Percentiles rank a stretch among this genome's conserved stretches.
Evolutionary conservation across 2,113 vertebrate genomes (phyloP).

Genomic region (Esox niger): DNA sequence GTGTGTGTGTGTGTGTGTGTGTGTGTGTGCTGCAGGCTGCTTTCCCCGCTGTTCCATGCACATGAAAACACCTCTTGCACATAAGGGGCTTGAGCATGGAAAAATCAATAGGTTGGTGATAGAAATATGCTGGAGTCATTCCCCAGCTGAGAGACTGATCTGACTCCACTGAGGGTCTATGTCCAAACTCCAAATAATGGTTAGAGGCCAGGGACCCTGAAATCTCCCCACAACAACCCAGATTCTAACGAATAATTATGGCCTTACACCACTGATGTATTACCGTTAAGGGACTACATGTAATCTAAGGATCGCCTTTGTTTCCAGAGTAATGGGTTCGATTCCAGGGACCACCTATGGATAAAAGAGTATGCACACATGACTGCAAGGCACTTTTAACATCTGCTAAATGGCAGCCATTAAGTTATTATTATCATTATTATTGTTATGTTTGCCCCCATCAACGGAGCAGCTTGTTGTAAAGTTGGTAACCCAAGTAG

Average conservation of each 20-base stretch:
- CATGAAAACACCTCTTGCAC: conserved; percentile 64
- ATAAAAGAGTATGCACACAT: too few species aligned
- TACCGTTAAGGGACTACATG: conserved; percentile 12
- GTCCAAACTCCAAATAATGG: conserved; percentile 75
- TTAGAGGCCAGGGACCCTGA: conserved; percentile 72
- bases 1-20: conserved; percentile 11
- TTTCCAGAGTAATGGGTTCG: too few species aligned
- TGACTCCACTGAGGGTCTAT: conserved; percentile 63
- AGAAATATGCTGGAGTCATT: conserved; percentile 74
- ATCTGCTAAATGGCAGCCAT: too few species aligned
- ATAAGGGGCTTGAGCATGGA: conserved; percentile 66
- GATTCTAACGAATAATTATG: conserved; percentile 61
- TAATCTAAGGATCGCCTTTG: too few species aligned
- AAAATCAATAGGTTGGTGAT: conserved; percentile 77
- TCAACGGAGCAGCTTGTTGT: too few species aligned
- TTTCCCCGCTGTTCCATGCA: conserved; percentile 53
- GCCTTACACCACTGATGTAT: conserved; percentile 43
- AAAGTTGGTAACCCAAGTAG: not conserved
- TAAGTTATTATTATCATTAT: too few species aligned
- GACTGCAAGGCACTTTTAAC: too few species aligned
- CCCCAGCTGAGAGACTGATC: conserved; percentile 76
- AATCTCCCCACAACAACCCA: conserved; percentile 53
- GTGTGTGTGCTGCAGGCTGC: conserved; percentile 56
- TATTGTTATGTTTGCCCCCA: too few species aligned
- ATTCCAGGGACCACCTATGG: too few species aligned